These are phyloP conservation scores for Oncorhynchus mykiss DNA, from an alignment of 2,113 vertebrate genomes.

Conservation along the genomic window DNA sequence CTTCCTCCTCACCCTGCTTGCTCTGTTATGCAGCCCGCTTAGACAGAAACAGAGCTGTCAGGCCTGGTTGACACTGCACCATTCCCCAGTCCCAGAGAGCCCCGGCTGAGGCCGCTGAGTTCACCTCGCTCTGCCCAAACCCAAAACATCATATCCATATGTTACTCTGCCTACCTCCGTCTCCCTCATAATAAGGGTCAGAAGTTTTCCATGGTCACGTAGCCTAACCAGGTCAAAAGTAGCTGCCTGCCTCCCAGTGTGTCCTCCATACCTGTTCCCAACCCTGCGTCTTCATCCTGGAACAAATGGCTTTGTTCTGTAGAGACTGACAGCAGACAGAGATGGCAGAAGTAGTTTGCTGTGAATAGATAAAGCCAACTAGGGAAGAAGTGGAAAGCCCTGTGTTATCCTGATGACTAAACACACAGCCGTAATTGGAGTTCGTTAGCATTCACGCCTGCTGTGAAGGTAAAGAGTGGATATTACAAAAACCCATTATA, in stretches of 20 bases:
- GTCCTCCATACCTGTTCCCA: no score
- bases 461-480: conserved; percentile 6
- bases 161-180: no score
- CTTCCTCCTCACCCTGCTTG: not conserved
- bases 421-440: not conserved
- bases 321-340: no score
- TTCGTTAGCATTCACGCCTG: not conserved
- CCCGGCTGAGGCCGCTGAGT: not conserved
- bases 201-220: no score
- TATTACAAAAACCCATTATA: not conserved
- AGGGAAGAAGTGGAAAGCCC: not conserved
- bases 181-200: no score
- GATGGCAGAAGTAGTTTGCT: no score
- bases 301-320: no score
- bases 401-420: not conserved
- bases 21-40: not conserved
- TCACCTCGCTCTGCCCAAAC: not conserved
- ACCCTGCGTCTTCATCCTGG: no score
- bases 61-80: not conserved
- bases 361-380: no score
- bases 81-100: not conserved
- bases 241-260: no score
- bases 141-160: no score
- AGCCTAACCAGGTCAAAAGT: no score
- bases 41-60: not conserved